These are phyloP conservation scores for Raphicerus campestris DNA, from an alignment of 2,113 vertebrate genomes.

Conservation along the genomic window DNA sequence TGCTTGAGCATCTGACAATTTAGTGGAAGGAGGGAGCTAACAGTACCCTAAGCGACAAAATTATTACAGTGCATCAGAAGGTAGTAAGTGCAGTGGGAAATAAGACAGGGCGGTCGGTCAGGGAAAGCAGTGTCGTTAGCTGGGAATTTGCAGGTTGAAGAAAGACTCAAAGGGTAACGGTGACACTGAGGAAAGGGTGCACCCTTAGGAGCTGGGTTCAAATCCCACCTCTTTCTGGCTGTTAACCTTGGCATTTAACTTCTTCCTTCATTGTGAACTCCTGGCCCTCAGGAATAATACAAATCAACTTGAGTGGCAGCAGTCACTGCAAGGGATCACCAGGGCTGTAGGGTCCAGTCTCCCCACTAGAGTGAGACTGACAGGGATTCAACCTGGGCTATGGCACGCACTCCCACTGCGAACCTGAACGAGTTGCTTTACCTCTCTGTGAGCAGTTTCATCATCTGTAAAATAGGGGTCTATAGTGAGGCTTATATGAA, in stretches of 20 bases:
- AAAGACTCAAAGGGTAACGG: not conserved
- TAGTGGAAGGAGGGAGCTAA: not conserved
- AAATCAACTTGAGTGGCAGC: not conserved
- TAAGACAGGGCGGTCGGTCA: not conserved
- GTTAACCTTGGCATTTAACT: not conserved
- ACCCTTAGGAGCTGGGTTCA: not conserved
- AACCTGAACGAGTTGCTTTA: not conserved
- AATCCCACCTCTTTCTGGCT: not conserved
- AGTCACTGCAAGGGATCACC: not conserved
- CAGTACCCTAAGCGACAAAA: not conserved
- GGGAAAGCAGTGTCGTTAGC: not conserved
- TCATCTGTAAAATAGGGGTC: not conserved
- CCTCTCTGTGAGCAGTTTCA: not conserved
- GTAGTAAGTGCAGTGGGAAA: not conserved
- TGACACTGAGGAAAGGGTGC: not conserved
- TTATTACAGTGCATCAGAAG: not conserved
- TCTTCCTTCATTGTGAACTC: not conserved
- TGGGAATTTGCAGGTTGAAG: not conserved
- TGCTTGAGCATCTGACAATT: not conserved
- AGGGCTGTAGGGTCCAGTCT: not conserved
- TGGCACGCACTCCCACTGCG: not conserved
- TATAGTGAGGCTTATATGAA: not conserved
- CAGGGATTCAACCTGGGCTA: not conserved
- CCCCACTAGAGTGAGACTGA: not conserved
- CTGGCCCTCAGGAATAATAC: not conserved